Evolutionary conservation across 2,888 invertebrate genomes (phyloP).

Genomic region (Cylindroiulus punctatus): DNA sequence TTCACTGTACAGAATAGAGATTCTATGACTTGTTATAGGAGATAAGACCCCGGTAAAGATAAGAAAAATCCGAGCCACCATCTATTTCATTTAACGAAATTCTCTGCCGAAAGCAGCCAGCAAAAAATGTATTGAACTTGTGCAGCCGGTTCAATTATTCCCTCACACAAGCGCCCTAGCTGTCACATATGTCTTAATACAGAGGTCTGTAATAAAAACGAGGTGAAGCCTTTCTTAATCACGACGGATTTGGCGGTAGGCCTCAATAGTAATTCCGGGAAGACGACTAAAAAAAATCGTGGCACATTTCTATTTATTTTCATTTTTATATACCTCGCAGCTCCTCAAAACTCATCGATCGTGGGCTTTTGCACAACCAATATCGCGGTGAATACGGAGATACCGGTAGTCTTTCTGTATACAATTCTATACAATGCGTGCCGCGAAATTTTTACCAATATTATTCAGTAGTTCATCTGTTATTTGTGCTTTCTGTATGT

Average conservation of each 20-base stretch:
- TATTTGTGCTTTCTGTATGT: too few species aligned
- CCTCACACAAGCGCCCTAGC: background rate
- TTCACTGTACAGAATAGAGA: too few species aligned
- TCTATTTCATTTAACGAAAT: constrained; percentile 15
- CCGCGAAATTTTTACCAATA: too few species aligned
- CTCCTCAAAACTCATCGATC: background rate
- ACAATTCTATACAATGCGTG: too few species aligned
- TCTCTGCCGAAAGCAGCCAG: background rate
- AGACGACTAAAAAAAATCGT: background rate
- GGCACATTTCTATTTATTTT: background rate
- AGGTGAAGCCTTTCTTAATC: constrained; percentile 23
- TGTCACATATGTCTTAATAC: constrained; percentile 33
- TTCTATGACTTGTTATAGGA: too few species aligned
- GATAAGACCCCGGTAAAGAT: background rate
- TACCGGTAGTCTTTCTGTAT: too few species aligned
- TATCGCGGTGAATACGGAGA: too few species aligned
- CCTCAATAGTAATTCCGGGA: constrained; percentile 14
- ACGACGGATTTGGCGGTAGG: constrained; percentile 9
- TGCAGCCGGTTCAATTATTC: background rate
- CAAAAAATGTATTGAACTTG: background rate
- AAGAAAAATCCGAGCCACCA: background rate
- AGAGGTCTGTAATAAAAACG: background rate
- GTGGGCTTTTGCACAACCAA: background rate
- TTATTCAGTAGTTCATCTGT: too few species aligned
- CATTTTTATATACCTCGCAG: constrained; percentile 1